Base-by-base conservation (phyloP, 2,797 vertebrate species). In the Sorex maritimensis region DNA sequence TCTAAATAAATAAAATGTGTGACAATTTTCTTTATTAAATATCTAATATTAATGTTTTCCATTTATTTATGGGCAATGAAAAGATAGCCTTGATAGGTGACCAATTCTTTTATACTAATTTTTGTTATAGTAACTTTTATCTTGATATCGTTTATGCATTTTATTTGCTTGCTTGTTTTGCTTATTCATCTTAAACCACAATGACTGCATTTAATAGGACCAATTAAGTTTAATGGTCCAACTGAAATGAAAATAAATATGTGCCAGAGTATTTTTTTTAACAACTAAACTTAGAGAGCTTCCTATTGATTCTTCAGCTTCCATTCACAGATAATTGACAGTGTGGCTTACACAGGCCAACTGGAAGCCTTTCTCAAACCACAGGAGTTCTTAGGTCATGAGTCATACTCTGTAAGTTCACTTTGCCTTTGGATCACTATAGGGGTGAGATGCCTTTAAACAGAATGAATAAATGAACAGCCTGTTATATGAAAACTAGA, bases 381-480 rank as follows among this genome's bases (percentile, higher is more conserved):
- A 52, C 10, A 96, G 87, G 94, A 86, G 89, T 91, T 94, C 90
- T 94, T 91, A 86, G 21, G 79, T 73, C 67, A 80, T 21, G 24
- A 94, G 74, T 93, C 94, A 30, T 89, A 94, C 52, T 94, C 61
- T 97, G 55, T 97, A 95, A 96, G 94, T 86, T 93, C 83, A 10
- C 12, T 68, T 95, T 95, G 92, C 41, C 92, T 97, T 97, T 96
- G 91, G 77, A 96, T 96, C 86, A 92, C 92, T 28, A 23, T 82
- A 34, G n/a, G 65, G 34, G 78, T 95, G 88, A 95, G 73, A 93
- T 24, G 44, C 89, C 87, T 97, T 97, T 94, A 97, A 98, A 97
- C 7, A 1, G 95, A 98, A 97, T 96, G 79, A 97, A 96, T 96
- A 94, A 96, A 97, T 95, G 84, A 96, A 93, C 69, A 92, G 97